Evolutionary conservation across 2,113 vertebrate species (phyloP).

Genomic region (Cephalopterus ornatus): DNA sequence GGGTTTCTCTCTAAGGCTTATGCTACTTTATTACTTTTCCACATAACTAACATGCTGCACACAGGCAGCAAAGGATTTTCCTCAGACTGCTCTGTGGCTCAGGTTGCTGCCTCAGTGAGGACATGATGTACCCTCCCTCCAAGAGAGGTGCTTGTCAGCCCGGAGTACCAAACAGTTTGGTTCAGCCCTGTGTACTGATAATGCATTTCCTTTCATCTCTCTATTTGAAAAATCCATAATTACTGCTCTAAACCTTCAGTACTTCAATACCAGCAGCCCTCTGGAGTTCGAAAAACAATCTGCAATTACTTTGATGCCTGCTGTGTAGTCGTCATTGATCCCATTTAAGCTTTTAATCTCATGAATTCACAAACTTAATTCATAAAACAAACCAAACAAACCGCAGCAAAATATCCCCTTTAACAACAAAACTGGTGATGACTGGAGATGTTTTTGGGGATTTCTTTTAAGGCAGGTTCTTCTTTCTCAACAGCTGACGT

Average conservation of each 20-base stretch:
- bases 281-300: conserved; percentile 49
- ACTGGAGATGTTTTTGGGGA: not conserved
- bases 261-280: not conserved
- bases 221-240: conserved; percentile 36
- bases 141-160: not conserved
- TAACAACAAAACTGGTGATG: not conserved
- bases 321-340: conserved; percentile 51
- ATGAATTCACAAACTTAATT: conserved; percentile 48
- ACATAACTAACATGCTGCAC: conserved; percentile 6
- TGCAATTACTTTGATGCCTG: conserved; percentile 56
- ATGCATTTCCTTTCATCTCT: conserved; percentile 50
- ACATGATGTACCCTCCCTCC: not conserved
- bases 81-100: not conserved
- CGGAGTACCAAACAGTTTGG: not conserved
- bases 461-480: not conserved
- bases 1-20: not conserved
- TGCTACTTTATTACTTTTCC: conserved; percentile 18
- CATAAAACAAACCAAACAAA: conserved; percentile 60
- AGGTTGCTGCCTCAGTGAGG: not conserved
- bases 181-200: not conserved
- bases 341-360: conserved; percentile 66
- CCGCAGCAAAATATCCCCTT: not conserved
- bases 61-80: not conserved
- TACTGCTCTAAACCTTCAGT: conserved; percentile 13
- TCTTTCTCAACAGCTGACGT: not conserved